These are phyloP conservation scores for Galeopterus variegatus DNA, from an alignment of 2,113 vertebrate genomes.

Conservation along the genomic window DNA sequence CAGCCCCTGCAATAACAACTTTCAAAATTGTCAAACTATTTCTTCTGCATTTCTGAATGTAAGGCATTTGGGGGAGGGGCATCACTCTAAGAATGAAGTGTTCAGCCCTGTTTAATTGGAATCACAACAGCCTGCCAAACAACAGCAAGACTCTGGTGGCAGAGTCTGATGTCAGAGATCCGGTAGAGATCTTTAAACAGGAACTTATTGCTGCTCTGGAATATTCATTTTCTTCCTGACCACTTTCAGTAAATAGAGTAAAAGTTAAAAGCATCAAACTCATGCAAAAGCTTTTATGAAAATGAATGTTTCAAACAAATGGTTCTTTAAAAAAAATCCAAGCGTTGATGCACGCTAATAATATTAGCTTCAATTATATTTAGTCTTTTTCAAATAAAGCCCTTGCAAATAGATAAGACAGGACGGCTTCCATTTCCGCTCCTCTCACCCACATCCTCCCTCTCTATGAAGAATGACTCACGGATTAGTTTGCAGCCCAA, in stretches of 20 bases:
- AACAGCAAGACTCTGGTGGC: not conserved
- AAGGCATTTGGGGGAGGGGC: not conserved
- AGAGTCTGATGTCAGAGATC: not conserved
- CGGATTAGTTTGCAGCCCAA: not conserved
- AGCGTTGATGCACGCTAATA: slow-evolving; percentile 68
- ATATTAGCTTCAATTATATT: slow-evolving; percentile 78
- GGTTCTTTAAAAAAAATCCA: slow-evolving; percentile 1
- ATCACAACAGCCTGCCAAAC: not conserved
- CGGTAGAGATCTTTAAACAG: not conserved
- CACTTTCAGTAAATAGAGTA: slow-evolving; percentile 58
- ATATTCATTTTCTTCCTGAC: slow-evolving; percentile 73
- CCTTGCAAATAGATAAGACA: slow-evolving; percentile 9
- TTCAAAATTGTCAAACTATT: not conserved
- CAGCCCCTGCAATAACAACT: too few species aligned
- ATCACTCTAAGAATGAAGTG: not conserved
- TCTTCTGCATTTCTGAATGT: not conserved
- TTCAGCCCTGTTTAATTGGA: not conserved
- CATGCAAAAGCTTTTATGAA: slow-evolving; percentile 79
- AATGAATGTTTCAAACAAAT: slow-evolving; percentile 79
- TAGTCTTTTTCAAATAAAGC: slow-evolving; percentile 65
- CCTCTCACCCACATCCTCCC: not conserved
- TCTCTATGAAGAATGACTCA: not conserved
- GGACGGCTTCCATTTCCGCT: slow-evolving; percentile 54
- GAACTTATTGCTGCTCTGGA: not conserved
- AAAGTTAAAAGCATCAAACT: slow-evolving; percentile 70